phyloP scores from a whole-genome alignment of 2,888 invertebrate genomes.

The Augochlorella aurata region DNA sequence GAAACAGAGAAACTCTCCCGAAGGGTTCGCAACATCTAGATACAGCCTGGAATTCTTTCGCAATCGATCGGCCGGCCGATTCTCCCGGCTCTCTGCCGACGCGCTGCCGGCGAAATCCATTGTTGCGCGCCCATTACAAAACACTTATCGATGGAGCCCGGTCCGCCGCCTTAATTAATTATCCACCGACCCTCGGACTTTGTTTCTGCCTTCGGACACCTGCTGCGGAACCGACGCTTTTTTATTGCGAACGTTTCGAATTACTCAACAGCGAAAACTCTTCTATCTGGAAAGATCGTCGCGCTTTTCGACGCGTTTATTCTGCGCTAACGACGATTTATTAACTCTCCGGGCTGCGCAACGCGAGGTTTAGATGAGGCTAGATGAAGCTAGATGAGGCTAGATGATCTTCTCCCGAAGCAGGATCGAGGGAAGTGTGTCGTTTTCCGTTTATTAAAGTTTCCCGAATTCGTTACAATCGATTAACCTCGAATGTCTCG shows the following conservation, averaged over 20 bases:
- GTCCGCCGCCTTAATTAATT: neutral
- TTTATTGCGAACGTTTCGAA: too few relatives aligned
- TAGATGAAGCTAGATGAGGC: too few relatives aligned
- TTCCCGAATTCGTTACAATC: neutral
- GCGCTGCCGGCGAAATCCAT: neutral
- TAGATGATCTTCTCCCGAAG: too few relatives aligned
- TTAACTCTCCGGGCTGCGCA: neutral
- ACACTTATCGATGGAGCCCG: neutral
- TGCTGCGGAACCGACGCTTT: neutral
- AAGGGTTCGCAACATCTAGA: slow-evolving; percentile 33
- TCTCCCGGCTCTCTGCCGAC: neutral
- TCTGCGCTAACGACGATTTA: neutral
- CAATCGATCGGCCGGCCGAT: slow-evolving; percentile 1
- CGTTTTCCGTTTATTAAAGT: neutral
- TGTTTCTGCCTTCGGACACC: neutral
- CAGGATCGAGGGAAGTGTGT: too few relatives aligned
- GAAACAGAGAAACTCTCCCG: slow-evolving; percentile 19
- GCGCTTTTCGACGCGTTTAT: neutral
- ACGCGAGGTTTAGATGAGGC: too few relatives aligned
- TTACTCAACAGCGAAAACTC: too few relatives aligned
- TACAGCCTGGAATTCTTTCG: neutral
- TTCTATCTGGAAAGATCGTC: too few relatives aligned
- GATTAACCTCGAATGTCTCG: neutral
- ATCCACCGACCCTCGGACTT: neutral
- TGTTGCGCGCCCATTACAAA: neutral